Percentiles rank a stretch among this genome's conserved stretches.
Evolutionary conservation across 2,113 vertebrate genomes (phyloP).

Genomic region (Pavo muticus): DNA sequence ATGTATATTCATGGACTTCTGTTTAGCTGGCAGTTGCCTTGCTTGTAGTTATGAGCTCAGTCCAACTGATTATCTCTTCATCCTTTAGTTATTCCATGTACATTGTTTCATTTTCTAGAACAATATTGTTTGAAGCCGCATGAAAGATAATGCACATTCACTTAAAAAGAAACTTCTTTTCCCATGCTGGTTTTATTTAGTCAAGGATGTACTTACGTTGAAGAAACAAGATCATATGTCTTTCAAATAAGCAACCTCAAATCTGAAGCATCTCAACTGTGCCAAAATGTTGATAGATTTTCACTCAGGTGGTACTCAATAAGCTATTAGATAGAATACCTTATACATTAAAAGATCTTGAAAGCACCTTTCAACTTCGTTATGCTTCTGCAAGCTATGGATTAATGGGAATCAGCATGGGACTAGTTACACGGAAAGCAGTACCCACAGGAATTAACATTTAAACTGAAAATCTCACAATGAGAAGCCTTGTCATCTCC

Average conservation of each 20-base stretch:
- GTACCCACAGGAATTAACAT: neutral
- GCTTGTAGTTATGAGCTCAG: neutral
- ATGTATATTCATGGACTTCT: constrained; percentile 21
- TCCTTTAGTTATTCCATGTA: neutral
- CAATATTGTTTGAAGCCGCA: neutral
- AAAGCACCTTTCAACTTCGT: constrained; percentile 15
- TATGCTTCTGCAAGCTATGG: neutral
- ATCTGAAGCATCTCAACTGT: neutral
- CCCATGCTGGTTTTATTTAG: neutral
- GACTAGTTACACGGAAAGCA: neutral
- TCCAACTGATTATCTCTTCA: neutral
- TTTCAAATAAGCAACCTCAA: neutral
- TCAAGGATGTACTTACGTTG: neutral
- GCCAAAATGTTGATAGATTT: neutral
- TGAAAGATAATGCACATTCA: neutral
- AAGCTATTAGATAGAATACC: neutral
- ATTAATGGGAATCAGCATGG: neutral
- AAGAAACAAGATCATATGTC: neutral
- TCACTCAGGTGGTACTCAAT: neutral
- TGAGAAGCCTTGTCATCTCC: neutral
- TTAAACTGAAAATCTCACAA: neutral
- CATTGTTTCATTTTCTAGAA: neutral
- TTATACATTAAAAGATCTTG: neutral
- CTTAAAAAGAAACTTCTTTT: neutral
- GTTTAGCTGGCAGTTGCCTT: neutral